Conservation (phyloP, 2,888 invertebrate species). For the Brachyptera risi region DNA sequence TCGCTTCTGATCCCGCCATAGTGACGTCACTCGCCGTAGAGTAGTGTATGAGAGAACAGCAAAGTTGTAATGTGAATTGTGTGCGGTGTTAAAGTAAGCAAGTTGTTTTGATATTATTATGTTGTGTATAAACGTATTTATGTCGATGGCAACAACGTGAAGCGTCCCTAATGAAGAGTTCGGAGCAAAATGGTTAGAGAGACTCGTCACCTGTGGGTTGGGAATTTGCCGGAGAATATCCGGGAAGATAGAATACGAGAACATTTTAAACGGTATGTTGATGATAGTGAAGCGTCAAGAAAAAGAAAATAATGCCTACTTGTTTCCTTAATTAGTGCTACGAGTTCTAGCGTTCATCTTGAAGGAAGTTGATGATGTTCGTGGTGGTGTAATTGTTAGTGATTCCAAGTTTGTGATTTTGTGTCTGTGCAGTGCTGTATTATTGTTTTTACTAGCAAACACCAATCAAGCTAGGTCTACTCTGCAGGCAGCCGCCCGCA, state of each 20-base stretch:
- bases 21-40: constrained; percentile 51
- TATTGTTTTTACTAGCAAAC: not conserved
- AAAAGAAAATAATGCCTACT: constrained; percentile 1
- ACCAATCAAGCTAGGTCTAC: not conserved
- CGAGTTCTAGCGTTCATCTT: not conserved
- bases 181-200: constrained; percentile 99
- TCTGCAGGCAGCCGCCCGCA: not conserved
- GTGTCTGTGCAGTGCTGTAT: constrained; percentile 19
- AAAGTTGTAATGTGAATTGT: constrained; percentile 34
- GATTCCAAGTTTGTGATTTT: not conserved
- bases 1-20: constrained; percentile 47
- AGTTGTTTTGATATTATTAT: no score
- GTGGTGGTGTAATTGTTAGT: constrained; percentile 7
- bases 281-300: constrained; percentile 18
- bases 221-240: constrained; percentile 99
- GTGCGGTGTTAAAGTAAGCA: constrained; percentile 28
- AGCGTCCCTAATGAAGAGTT: constrained; percentile 79
- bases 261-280: constrained; percentile 91
- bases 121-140: constrained; percentile 43
- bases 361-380: not conserved
- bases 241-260: constrained; percentile 95
- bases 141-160: constrained; percentile 45
- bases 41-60: constrained; percentile 47
- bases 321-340: constrained; percentile 14
- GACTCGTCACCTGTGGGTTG: constrained; percentile 99